These are phyloP conservation scores for Ctenosaura bakeri DNA, from an alignment of 2,797 vertebrate genomes.

Conservation along the genomic window DNA sequence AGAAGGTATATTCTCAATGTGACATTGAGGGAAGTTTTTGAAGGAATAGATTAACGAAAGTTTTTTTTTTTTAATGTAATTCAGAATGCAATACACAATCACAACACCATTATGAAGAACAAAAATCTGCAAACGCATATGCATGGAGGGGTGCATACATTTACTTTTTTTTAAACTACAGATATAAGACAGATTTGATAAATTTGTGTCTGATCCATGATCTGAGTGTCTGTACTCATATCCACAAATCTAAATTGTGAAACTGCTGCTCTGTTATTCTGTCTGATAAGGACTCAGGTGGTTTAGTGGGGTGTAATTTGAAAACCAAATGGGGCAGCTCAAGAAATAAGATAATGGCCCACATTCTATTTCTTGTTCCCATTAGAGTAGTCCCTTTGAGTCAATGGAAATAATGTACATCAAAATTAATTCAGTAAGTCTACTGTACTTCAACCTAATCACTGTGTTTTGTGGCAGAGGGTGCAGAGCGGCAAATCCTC, in stretches of 20 bases:
- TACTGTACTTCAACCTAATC: too few relatives aligned
- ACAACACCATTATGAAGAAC: not conserved
- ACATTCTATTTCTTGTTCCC: too few relatives aligned
- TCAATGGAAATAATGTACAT: too few relatives aligned
- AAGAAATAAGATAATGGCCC: not conserved
- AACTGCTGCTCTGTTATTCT: too few relatives aligned
- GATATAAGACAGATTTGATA: not conserved
- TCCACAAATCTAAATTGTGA: not conserved
- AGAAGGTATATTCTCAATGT: conserved; percentile 11
- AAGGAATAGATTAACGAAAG: conserved; percentile 42
- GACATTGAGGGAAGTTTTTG: conserved; percentile 16
- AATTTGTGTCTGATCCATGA: not conserved
- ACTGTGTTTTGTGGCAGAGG: too few relatives aligned
- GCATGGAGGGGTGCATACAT: not conserved
- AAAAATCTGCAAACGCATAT: not conserved
- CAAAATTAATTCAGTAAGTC: too few relatives aligned
- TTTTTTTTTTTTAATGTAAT: conserved; percentile 33
- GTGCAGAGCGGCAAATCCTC: not conserved
- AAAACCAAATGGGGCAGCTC: not conserved
- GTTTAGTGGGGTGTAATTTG: not conserved
- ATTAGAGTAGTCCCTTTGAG: too few relatives aligned
- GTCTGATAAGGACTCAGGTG: not conserved
- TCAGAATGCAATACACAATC: not conserved
- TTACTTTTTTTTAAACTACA: not conserved
- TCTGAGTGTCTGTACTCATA: not conserved